These are phyloP conservation scores for Mythimna albipuncta DNA, from an alignment of 2,888 invertebrate species.

Conservation along the genomic window DNA sequence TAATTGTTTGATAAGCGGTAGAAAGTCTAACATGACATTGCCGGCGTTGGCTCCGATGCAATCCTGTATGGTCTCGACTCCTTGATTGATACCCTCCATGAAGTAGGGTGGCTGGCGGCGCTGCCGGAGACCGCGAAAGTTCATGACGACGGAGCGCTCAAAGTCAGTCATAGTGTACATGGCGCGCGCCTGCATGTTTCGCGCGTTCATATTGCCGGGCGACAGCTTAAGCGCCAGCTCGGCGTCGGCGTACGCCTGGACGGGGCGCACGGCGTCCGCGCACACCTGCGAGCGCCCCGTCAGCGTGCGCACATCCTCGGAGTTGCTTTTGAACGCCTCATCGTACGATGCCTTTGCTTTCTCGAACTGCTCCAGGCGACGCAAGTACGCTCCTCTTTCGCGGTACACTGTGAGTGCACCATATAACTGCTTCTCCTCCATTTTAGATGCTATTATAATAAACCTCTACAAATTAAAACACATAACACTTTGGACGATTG, in stretches of 20 bases:
- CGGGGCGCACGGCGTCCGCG: slow-evolving; percentile 83
- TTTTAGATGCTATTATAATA: slow-evolving; percentile 57
- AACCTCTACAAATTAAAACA: slow-evolving; percentile 58
- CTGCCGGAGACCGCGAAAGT: slow-evolving; percentile 79
- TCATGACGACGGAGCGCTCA: slow-evolving; percentile 86
- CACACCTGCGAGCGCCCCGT: slow-evolving; percentile 86
- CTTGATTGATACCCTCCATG: slow-evolving; percentile 86
- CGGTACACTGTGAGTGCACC: slow-evolving; percentile 86
- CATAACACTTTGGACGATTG: slow-evolving; percentile 6
- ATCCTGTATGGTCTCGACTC: slow-evolving; percentile 86
- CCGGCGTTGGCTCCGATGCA: slow-evolving; percentile 86
- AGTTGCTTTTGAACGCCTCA: slow-evolving; percentile 79
- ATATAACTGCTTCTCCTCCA: slow-evolving; percentile 84
- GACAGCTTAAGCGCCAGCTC: slow-evolving; percentile 84
- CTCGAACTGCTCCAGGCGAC: slow-evolving; percentile 85
- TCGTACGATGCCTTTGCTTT: slow-evolving; percentile 85
- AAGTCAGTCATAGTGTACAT: slow-evolving; percentile 88
- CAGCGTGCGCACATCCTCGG: slow-evolving; percentile 83
- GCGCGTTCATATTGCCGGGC: slow-evolving; percentile 84
- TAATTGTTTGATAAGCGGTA: slow-evolving; percentile 83
- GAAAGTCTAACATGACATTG: slow-evolving; percentile 83
- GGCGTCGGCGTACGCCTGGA: slow-evolving; percentile 85
- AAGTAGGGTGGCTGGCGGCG: slow-evolving; percentile 86
- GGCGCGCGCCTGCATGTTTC: slow-evolving; percentile 86
- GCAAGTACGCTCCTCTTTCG: slow-evolving; percentile 83